Evolutionary conservation across 2,113 vertebrate species (phyloP), one percentile per base, ranked within the genome.

Genomic region (Hydropotes inermis): DNA sequence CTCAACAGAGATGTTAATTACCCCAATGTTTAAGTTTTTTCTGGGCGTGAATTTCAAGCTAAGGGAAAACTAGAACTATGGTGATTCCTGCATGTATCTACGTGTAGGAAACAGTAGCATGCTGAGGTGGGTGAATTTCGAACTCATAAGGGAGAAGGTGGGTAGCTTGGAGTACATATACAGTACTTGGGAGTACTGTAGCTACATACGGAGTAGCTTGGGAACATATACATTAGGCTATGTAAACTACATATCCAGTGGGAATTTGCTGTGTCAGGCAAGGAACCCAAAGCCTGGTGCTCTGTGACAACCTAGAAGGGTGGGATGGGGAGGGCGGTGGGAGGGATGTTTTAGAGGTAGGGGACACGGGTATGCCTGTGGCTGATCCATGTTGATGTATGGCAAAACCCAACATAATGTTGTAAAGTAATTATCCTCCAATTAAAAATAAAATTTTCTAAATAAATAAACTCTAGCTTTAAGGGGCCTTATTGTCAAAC

Each of bases 101-200:
- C 27, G 2, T 54, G 57, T 1, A 1, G 0, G 23, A 47, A 30
- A 25, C 36, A 1, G 55, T 0, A 6, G 60, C 6, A 11, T 3
- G 4, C 1, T 2, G 3, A 1, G 55, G 25, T 5, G 17, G 12
- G 88, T 16, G 21, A 43, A 28, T 11, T 11, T 52, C 7, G 28
- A 28, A 33, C 15, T 33, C n/a, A 0, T 21, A 27, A 74, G 36
- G 70, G 70, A 74, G 36, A 43, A 25, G 70, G 13, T 43, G 11
- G 21, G 36, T 50, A 50, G 12, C 47, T 50, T 50, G 47, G 47
- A 50, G 47, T 14, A 14, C 47, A 50, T 50, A 50, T 14, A 50
- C 12, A 50, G 47, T 50, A 50, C 47, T 50, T 50, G 12, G 47
- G 12, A 50, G 12, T 50, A 47, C 47, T 47, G 10, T 3, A 13